Conservation (phyloP, 1,140 invertebrate genomes). For the Plectrocnemia conspersa region DNA sequence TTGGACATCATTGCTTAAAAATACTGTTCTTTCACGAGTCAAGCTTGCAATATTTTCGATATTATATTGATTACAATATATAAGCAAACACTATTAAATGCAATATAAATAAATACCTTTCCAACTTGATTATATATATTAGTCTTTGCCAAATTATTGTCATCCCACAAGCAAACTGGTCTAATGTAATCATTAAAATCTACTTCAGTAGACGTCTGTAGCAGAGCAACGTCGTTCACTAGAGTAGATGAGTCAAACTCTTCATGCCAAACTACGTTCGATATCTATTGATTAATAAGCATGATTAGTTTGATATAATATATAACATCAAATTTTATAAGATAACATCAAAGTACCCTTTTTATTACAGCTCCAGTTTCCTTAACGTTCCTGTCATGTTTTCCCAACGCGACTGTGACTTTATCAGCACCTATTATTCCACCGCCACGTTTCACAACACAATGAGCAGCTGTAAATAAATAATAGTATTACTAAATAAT, state of each 20-base stretch:
- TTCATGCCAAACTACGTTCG: slow-evolving; percentile 18
- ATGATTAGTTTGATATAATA: not conserved
- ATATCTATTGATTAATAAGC: slow-evolving; percentile 4
- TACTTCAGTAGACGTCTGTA: slow-evolving; percentile 11
- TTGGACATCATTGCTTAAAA: not conserved
- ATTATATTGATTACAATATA: not conserved
- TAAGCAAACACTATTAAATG: not conserved
- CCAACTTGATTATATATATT: slow-evolving; percentile 14
- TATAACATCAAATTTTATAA: not conserved
- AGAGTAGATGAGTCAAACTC: slow-evolving; percentile 12
- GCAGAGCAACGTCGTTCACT: slow-evolving; percentile 26
- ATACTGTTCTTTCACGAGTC: not conserved
- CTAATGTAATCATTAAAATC: slow-evolving; percentile 27
- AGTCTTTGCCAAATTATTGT: slow-evolving; percentile 14
- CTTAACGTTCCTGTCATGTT: slow-evolving; percentile 3
- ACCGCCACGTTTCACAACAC: slow-evolving; percentile 4
- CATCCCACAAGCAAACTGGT: slow-evolving; percentile 31
- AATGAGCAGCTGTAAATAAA: slow-evolving; percentile 22
- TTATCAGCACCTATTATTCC: not conserved
- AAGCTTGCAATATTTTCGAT: not conserved
- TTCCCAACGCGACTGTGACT: slow-evolving; percentile 18
- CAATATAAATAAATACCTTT: slow-evolving; percentile 11
- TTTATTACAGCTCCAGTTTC: slow-evolving; percentile 17
- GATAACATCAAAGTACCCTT: slow-evolving; percentile 1
- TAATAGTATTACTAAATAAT: not conserved